phyloP scores from a whole-genome alignment of 2,113 vertebrate species.

The Coptodon bakossiorum region DNA sequence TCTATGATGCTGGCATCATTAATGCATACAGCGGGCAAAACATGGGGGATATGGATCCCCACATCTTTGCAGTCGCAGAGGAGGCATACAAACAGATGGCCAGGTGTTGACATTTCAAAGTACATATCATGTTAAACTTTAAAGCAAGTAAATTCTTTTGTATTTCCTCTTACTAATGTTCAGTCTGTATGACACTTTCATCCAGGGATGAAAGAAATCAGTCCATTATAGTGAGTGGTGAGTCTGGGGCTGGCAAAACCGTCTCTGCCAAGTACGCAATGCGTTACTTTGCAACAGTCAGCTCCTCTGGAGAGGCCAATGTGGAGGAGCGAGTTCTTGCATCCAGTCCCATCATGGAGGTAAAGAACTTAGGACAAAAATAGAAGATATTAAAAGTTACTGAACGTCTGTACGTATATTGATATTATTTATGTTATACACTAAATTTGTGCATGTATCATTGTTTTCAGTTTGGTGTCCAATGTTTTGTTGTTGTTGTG shows the following conservation, averaged over 20 bases:
- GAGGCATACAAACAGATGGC: constrained; percentile 97
- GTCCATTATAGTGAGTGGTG: constrained; percentile 97
- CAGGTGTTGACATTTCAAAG: constrained; percentile 69
- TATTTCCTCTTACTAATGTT: background rate
- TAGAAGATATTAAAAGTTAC: background rate
- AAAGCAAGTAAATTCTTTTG: background rate
- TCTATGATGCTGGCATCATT: constrained; percentile 96
- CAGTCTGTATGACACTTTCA: background rate
- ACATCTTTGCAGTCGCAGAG: constrained; percentile 97
- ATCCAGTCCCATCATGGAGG: constrained; percentile 99
- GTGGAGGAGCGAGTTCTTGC: constrained; percentile 92
- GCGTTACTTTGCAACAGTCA: constrained; percentile 95
- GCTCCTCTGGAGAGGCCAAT: constrained; percentile 83
- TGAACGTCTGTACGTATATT: background rate
- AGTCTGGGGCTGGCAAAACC: constrained; percentile 95
- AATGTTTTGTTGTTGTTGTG: background rate
- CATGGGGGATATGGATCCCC: constrained; percentile 98
- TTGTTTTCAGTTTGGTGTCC: background rate
- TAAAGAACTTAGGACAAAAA: constrained; percentile 40
- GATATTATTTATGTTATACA: background rate
- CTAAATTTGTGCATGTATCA: background rate
- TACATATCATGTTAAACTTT: background rate
- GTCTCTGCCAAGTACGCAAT: constrained; percentile 97
- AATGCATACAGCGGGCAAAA: constrained; percentile 94
- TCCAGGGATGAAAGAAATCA: constrained; percentile 90